Percentiles rank a stretch among this genome's conserved stretches.
phyloP scores from a whole-genome alignment of 2,113 vertebrate genomes.

The Lophius piscatorius region DNA sequence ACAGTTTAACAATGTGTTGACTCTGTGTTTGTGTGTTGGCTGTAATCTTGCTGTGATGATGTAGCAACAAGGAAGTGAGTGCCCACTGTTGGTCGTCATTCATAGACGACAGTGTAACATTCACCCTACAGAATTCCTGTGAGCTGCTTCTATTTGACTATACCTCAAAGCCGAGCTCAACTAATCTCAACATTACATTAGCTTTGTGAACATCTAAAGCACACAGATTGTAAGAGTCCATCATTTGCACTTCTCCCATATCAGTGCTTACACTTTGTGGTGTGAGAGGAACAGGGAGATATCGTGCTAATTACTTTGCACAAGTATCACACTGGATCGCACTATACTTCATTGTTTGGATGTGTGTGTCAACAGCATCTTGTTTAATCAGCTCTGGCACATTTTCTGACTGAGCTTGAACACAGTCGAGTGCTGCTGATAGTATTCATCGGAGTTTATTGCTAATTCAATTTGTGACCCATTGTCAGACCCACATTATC shows the following conservation, averaged over 20 bases:
- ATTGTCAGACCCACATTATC: too few species aligned
- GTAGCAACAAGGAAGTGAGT: slow-evolving; percentile 6
- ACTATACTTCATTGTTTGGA: slow-evolving; percentile 8
- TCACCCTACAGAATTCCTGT: slow-evolving; percentile 17
- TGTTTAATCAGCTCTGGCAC: background rate
- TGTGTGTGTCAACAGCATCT: slow-evolving; percentile 3
- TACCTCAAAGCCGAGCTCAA: slow-evolving; percentile 34
- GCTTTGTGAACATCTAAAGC: slow-evolving; percentile 31
- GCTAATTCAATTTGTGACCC: too few species aligned
- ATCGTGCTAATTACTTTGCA: slow-evolving; percentile 21
- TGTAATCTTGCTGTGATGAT: too few species aligned
- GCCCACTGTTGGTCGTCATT: slow-evolving; percentile 2
- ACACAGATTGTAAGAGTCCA: slow-evolving; percentile 34
- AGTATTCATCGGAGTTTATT: too few species aligned
- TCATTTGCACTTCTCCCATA: slow-evolving; percentile 50
- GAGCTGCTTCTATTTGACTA: slow-evolving; percentile 23
- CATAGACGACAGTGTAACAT: background rate
- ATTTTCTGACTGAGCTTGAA: slow-evolving; percentile 12
- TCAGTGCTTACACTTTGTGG: slow-evolving; percentile 43
- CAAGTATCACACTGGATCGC: background rate
- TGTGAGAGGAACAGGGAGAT: slow-evolving; percentile 16
- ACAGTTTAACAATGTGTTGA: background rate
- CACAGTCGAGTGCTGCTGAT: background rate
- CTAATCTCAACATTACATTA: slow-evolving; percentile 48
- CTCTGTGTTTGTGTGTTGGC: background rate